A percentile compares a stretch with the other conserved stretches of the same genome.
These are phyloP conservation scores for Brotula barbata DNA, from an alignment of 2,797 vertebrate genomes.

Conservation along the genomic window DNA sequence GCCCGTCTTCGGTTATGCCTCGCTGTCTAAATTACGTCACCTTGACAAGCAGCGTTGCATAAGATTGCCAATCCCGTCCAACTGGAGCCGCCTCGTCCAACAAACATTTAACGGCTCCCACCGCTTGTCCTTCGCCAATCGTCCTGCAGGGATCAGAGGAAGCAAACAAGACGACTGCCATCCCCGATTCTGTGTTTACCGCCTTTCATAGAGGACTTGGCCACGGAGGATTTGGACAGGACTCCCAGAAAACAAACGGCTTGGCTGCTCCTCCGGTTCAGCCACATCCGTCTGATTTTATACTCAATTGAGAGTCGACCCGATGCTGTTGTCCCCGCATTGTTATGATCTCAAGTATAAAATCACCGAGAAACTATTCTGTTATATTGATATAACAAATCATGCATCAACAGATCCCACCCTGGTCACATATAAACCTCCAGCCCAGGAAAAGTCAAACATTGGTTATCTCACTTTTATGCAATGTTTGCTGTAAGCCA, in stretches of 20 bases:
- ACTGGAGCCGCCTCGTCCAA: constrained; percentile 30
- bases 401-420: constrained; percentile 55
- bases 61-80: constrained; percentile 43
- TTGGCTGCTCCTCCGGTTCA: constrained; percentile 12
- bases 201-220: constrained; percentile 12
- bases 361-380: constrained; percentile 60
- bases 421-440: constrained; percentile 51
- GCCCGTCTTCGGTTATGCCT: constrained; percentile 48
- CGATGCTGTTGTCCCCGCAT: constrained; percentile 2
- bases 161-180: constrained; percentile 42
- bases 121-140: constrained; percentile 29
- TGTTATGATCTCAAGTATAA: constrained; percentile 40
- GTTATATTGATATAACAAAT: constrained; percentile 51
- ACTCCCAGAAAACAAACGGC: constrained; percentile 18
- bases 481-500: constrained; percentile 50
- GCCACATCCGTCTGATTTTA: constrained; percentile 27
- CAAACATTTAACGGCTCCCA: constrained; percentile 17
- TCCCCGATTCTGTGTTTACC: constrained; percentile 32
- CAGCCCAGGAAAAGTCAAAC: constrained; percentile 56
- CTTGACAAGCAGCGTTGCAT: constrained; percentile 33
- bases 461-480: constrained; percentile 58
- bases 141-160: constrained; percentile 38
- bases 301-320: background rate
- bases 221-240: background rate
- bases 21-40: constrained; percentile 42